These are phyloP conservation scores for Rhamnusium bicolor DNA, from an alignment of 2,888 invertebrate genomes.

Conservation along the genomic window DNA sequence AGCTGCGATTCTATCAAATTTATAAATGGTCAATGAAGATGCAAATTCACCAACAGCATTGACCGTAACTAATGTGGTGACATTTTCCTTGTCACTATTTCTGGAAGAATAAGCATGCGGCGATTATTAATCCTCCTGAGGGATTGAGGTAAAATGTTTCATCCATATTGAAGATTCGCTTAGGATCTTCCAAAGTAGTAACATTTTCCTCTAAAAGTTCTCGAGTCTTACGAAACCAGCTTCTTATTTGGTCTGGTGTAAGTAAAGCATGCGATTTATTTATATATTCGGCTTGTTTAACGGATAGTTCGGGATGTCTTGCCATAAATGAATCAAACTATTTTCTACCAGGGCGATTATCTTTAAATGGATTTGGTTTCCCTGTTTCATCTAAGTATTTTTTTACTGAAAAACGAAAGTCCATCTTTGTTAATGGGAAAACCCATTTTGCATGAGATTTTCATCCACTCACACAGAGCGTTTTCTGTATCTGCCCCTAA, in stretches of 20 bases:
- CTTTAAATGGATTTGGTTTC: neutral
- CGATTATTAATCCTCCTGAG: neutral
- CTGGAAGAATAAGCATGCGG: conserved; percentile 4
- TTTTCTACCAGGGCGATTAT: conserved; percentile 1
- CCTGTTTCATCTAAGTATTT: no score
- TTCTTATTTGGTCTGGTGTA: neutral
- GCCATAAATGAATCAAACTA: neutral
- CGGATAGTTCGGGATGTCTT: neutral
- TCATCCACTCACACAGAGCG: neutral
- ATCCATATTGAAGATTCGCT: conserved; percentile 6
- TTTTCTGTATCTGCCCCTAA: neutral
- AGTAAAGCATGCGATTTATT: neutral
- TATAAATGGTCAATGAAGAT: conserved; percentile 9
- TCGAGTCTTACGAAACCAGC: neutral
- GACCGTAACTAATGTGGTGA: conserved; percentile 14
- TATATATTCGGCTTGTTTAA: conserved; percentile 1
- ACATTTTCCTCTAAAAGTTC: neutral
- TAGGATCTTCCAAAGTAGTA: neutral
- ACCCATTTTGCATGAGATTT: no score
- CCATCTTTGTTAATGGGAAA: neutral
- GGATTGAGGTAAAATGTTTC: conserved; percentile 20
- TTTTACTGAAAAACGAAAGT: neutral
- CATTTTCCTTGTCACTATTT: conserved; percentile 21
- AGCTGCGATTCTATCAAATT: conserved; percentile 1
- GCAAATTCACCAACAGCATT: conserved; percentile 13